Base-by-base conservation (phyloP, 2,113 vertebrate species). In the Sardina pilchardus region DNA sequence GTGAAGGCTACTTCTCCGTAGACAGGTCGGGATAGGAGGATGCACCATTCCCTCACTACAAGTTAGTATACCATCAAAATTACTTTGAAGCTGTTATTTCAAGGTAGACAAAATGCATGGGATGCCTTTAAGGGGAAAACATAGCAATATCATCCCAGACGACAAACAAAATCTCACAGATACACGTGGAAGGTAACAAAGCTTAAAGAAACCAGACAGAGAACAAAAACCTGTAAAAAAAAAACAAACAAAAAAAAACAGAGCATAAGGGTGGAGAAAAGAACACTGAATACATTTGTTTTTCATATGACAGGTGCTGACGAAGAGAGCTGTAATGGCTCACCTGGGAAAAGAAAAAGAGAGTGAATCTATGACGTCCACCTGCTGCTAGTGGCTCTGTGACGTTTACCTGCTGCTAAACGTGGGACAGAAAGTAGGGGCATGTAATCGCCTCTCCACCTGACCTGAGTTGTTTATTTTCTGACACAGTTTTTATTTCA, bases 381-480 rank as follows among this genome's bases (percentile, higher is more conserved):
- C 85, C 90, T 90, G 89, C 87, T 84, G 86, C 71, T 85, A 71
- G 78, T 42, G 85, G 86, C 86, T 86, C 88, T 89, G 87, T 86
- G 86, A 89, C 47, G n/a, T 82, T 83, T 88, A 90, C 85, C 90
- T 90, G 89, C 87, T 84, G 86, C 71, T 85, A 47, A 86, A 56
- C 16, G 30, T 59, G 87, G 71, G 85, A 50, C 82, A 87, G 85
- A 88, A 87, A 83, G 75, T 83, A 80, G 83, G 53, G 34, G 36
- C 42, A 83, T 24, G 19, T 39, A 67, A 36, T 16, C 30, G 39
- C 2, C 26, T 34, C 30, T 36, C 12, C 30, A 78, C 16, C 12
- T 36, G 30, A 36, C 14, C 36, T 16, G 4, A 36, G 34, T 5
- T 36, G 26, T 75, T 78, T 78, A 14, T 30, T 78, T 36, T 12